Conservation (phyloP, 2,113 vertebrate genomes). For the Sphyrna mokarran region DNA sequence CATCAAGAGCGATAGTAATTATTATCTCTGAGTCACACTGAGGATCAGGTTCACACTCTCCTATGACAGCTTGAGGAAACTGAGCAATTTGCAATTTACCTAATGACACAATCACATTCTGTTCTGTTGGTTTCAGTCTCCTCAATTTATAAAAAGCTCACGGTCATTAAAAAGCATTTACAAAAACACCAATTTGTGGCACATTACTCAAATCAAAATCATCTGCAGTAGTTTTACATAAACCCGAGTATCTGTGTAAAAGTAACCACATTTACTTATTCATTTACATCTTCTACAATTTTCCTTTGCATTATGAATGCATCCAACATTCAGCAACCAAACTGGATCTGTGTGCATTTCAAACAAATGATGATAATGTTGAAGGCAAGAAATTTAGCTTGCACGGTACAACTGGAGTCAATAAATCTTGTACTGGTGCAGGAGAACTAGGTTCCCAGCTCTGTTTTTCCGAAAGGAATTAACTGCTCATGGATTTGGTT, state of each 20-base stretch:
- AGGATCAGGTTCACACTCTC: not conserved
- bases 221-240: not conserved
- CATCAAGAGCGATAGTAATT: conserved; percentile 27
- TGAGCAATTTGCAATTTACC: conserved; percentile 13
- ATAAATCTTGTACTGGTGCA: not conserved
- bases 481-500: not conserved
- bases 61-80: conserved; percentile 3
- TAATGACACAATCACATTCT: conserved; percentile 20
- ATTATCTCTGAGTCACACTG: conserved; percentile 10
- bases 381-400: not conserved
- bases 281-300: not conserved
- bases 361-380: not conserved
- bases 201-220: conserved; percentile 13
- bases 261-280: not conserved
- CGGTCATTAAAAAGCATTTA: not conserved
- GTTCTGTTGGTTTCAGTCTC: not conserved
- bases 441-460: not conserved
- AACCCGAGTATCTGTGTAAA: not conserved
- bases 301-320: not conserved
- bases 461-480: not conserved
- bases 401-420: not conserved
- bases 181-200: not conserved
- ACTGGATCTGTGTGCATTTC: not conserved
- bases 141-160: not conserved
- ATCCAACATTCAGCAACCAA: not conserved